Conservation (phyloP, 2,888 invertebrate genomes). For the Girardia tigrina region DNA sequence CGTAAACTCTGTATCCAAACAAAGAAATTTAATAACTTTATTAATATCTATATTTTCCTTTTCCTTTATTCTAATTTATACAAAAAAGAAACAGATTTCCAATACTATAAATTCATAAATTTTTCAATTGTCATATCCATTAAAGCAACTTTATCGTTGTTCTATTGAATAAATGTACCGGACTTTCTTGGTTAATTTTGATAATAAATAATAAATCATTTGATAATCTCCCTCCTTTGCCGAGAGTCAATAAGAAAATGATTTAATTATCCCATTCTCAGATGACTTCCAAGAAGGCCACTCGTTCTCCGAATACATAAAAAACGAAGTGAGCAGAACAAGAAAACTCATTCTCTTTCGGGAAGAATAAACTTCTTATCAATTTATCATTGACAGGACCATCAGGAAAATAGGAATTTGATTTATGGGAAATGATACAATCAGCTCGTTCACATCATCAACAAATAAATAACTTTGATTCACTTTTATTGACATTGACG, state of each 20-base stretch:
- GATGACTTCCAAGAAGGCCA: too few relatives aligned
- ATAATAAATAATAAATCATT: not conserved
- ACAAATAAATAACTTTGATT: not conserved
- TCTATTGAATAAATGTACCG: not conserved
- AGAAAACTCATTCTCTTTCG: too few relatives aligned
- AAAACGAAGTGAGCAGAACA: too few relatives aligned
- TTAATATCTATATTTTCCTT: not conserved
- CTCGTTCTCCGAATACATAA: too few relatives aligned
- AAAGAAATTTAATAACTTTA: not conserved
- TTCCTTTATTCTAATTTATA: not conserved
- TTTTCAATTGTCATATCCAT: not conserved
- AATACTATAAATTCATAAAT: not conserved
- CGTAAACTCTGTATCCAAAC: not conserved
- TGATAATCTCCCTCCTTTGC: not conserved
- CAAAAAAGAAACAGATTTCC: too few relatives aligned
- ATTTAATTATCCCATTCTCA: not conserved
- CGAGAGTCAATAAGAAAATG: not conserved
- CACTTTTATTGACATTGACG: not conserved
- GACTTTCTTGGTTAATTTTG: not conserved
- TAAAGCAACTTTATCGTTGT: not conserved
- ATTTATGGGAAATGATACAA: not conserved
- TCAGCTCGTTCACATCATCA: not conserved
- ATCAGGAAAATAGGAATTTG: not conserved
- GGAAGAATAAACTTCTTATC: not conserved
- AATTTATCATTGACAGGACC: slow-evolving; percentile 12